phyloP scores from a whole-genome alignment of 2,113 vertebrate genomes.

The Hippocampus zosterae region DNA sequence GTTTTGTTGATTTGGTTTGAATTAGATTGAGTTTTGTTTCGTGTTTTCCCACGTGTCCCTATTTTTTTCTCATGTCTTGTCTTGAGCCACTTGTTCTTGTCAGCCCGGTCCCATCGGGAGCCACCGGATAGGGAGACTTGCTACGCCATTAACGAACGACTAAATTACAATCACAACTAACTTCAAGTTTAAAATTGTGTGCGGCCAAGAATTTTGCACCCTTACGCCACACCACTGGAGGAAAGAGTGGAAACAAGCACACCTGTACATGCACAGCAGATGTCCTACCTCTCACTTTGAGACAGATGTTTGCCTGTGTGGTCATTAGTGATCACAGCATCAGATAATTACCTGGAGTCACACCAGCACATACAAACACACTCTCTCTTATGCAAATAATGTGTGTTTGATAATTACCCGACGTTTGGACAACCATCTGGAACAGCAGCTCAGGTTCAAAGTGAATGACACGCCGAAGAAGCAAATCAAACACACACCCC shows the following conservation, averaged over 20 bases:
- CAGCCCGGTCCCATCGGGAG: too few species aligned
- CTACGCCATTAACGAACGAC: too few species aligned
- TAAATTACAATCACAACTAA: neutral
- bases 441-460: slow-evolving; percentile 37
- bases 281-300: slow-evolving; percentile 57
- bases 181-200: neutral
- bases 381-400: slow-evolving; percentile 54
- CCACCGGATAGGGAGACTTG: too few species aligned
- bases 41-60: too few species aligned
- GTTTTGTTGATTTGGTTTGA: too few species aligned
- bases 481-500: slow-evolving; percentile 10
- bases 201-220: neutral
- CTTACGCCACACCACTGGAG: neutral
- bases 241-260: neutral
- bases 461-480: slow-evolving; percentile 21
- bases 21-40: too few species aligned
- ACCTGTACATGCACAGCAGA: slow-evolving; percentile 40
- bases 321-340: slow-evolving; percentile 66
- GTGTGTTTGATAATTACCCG: slow-evolving; percentile 59
- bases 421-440: slow-evolving; percentile 67
- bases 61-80: too few species aligned
- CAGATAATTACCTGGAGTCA: slow-evolving; percentile 66
- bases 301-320: slow-evolving; percentile 71
- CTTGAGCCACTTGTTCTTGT: too few species aligned
- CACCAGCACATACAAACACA: slow-evolving; percentile 55